phyloP scores from a whole-genome alignment of 1,140 invertebrate genomes.

The Eubasilissa regina region DNA sequence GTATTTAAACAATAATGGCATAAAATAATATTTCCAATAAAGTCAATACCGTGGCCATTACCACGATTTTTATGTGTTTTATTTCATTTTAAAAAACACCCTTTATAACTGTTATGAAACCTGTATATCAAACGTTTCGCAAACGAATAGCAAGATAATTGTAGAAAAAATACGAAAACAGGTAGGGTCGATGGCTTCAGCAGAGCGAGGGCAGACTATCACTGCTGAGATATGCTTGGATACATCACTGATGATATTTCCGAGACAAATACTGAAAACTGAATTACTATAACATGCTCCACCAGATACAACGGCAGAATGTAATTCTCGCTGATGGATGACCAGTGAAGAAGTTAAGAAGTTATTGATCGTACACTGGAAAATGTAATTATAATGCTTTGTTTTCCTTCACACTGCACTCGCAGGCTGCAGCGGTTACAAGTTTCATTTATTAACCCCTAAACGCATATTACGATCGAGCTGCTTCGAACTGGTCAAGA shows the following conservation, averaged over 20 bases:
- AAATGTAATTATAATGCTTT: conserved; percentile 58
- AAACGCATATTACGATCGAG: conserved; percentile 62
- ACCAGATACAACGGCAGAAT: background rate
- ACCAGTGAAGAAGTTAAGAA: background rate
- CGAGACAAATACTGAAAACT: conserved; percentile 61
- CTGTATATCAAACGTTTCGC: background rate
- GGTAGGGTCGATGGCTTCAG: background rate
- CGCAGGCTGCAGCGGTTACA: conserved; percentile 64
- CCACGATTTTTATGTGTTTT: too few species aligned
- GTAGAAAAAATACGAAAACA: background rate
- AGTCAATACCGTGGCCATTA: too few species aligned
- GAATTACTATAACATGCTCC: conserved; percentile 59
- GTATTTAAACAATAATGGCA: too few species aligned
- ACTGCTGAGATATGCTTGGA: conserved; percentile 65
- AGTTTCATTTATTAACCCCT: conserved; percentile 64
- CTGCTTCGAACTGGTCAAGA: conserved; percentile 14
- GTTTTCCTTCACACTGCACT: conserved; percentile 64
- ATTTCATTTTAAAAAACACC: too few species aligned
- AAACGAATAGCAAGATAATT: background rate
- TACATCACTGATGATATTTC: conserved; percentile 65
- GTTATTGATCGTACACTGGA: conserved; percentile 47
- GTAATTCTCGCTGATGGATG: background rate
- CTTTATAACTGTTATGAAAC: background rate
- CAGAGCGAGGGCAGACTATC: conserved; percentile 52
- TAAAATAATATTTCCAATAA: too few species aligned